Base-by-base conservation (phyloP, 2,888 invertebrate genomes). In the Unio pictorum region DNA sequence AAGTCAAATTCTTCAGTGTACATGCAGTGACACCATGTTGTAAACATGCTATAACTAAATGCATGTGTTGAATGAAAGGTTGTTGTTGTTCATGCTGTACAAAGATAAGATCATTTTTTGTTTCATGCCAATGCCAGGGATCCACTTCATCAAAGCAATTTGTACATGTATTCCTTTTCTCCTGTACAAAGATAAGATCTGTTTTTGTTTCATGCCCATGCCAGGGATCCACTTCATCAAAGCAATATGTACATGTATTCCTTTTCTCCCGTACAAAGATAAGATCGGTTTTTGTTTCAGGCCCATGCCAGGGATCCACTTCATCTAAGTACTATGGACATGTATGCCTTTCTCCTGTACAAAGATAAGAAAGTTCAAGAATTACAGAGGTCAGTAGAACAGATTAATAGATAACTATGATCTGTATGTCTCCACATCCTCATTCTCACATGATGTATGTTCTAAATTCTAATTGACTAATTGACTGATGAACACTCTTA, bases 161-260 rank as follows among this genome's bases (percentile, higher is more conserved):
- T 61, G 28, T 55, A 23, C 17, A 4, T 60, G 45, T 23, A n/a
- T 30, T 15, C n/a, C 18, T 34, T 55, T 58, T 23, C 2, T 61
- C 23, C 62, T 17, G 34, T 34, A 34, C 34, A 34, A 34, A 34
- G 34, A 34, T 34, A 34, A 34, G 7, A 34, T 34, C 34, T 7
- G 7, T 6, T 30, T 64, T 11, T 58, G 26, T 75, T 69, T 58
- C 86, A 92, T 90, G 92, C 92, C 0, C 91, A 92, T 71, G 87
- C 90, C 69, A 80, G 91, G 11, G 93, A 93, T 85, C 92, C 92
- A 11, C 88, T 91, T 11, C 92, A 92, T 76, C 87, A 92, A 71
- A 91, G 91, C 61, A 93, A 94, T n/a, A 91, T 94, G 81, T 94
- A 94, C 85, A 91, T 93, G 1, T 91, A 93, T 72, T 93, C 94